Conservation (phyloP, 2,113 vertebrate genomes). For the Dasyornis broadbenti region DNA sequence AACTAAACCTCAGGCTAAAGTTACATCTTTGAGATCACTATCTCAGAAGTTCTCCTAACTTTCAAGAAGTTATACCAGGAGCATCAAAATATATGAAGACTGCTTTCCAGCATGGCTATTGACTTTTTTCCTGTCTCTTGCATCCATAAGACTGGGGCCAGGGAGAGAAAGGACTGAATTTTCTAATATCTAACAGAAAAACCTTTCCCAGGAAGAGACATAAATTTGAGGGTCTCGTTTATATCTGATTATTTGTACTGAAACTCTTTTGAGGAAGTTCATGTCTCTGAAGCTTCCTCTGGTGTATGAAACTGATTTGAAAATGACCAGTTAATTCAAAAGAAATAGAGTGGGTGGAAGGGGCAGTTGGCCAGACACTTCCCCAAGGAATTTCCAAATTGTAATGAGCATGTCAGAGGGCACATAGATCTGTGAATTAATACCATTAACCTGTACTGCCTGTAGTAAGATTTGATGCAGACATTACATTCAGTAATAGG, state of each 20-base stretch:
- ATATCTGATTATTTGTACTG: not conserved
- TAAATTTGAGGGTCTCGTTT: not conserved
- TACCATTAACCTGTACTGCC: not conserved
- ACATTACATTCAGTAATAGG: not conserved
- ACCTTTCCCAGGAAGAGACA: not conserved
- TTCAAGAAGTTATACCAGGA: not conserved
- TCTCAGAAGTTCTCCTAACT: not conserved
- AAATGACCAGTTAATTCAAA: not conserved
- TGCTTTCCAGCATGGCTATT: not conserved
- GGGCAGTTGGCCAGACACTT: not conserved
- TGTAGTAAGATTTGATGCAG: not conserved
- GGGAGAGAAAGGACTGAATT: not conserved
- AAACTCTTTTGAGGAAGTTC: not conserved
- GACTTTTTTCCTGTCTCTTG: not conserved
- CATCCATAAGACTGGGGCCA: not conserved
- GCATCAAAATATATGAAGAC: not conserved
- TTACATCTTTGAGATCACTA: not conserved
- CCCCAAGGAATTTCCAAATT: not conserved
- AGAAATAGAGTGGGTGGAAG: not conserved
- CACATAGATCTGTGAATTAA: not conserved
- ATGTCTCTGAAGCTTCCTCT: not conserved
- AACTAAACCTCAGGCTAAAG: not conserved
- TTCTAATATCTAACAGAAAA: not conserved
- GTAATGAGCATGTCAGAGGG: not conserved
- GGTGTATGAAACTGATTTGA: not conserved